A percentile compares a stretch with the other conserved stretches of the same genome.
phyloP scores from a whole-genome alignment of 2,113 vertebrate genomes.

The Empidonax alnorum region DNA sequence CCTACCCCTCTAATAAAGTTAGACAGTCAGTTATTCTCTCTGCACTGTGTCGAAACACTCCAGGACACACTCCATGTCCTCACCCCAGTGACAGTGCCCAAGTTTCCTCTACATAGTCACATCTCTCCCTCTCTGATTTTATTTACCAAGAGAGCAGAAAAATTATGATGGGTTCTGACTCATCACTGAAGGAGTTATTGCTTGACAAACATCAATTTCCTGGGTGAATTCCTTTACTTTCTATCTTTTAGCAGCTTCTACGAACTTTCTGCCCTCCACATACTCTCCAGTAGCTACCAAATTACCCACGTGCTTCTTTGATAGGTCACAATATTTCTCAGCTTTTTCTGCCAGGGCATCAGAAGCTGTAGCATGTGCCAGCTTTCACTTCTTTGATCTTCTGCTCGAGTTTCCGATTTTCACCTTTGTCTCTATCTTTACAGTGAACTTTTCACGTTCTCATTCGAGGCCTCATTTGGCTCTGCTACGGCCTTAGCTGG shows the following conservation, averaged over 20 bases:
- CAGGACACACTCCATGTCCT: not conserved
- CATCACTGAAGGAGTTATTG: accelerated
- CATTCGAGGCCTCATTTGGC: not conserved
- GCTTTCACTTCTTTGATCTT: not conserved
- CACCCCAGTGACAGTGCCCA: not conserved
- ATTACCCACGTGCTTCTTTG: not conserved
- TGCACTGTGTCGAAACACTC: not conserved
- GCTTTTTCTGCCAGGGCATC: not conserved
- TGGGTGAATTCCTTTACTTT: not conserved
- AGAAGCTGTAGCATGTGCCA: not conserved
- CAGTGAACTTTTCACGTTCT: not conserved
- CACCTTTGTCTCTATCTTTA: not conserved
- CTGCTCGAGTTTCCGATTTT: not conserved
- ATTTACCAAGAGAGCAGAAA: not conserved
- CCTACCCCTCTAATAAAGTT: not conserved
- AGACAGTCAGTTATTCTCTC: not conserved
- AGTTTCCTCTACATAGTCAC: not conserved
- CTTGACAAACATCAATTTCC: not conserved
- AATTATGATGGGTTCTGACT: not conserved
- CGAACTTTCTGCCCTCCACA: not conserved
- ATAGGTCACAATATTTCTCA: not conserved
- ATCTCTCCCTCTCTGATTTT: not conserved
- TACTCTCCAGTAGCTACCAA: not conserved
- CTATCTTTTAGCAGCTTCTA: not conserved
- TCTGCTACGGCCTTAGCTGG: not conserved